Evolutionary conservation across 2,113 vertebrate genomes (phyloP).

Genomic region (Pholis gunnellus): DNA sequence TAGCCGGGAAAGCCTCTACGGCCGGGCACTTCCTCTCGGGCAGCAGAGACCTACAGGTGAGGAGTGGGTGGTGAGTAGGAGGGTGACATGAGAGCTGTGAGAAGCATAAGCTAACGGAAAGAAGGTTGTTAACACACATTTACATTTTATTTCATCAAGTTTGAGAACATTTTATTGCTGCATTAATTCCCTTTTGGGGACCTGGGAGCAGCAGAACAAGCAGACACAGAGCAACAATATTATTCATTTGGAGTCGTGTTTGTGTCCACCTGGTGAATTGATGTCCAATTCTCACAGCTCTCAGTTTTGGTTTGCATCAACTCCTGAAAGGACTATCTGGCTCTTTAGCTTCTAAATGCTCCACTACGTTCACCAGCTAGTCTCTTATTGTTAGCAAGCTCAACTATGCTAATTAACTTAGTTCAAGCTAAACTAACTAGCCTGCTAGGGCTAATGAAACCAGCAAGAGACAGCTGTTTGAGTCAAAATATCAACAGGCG

Average conservation of each 20-base stretch:
- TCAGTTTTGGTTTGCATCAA: neutral
- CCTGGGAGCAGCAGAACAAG: neutral
- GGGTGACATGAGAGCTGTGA: neutral
- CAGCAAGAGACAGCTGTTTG: neutral
- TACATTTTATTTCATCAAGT: neutral
- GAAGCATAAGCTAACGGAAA: neutral
- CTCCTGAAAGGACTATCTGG: neutral
- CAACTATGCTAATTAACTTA: neutral
- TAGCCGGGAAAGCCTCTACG: constrained; percentile 83
- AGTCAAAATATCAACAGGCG: neutral
- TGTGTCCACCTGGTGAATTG: neutral
- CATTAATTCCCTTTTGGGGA: neutral
- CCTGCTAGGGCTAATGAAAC: neutral
- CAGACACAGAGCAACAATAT: neutral
- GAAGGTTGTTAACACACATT: neutral
- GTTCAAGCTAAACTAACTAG: neutral
- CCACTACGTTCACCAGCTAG: neutral
- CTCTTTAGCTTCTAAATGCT: neutral
- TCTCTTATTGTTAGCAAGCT: neutral
- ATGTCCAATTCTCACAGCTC: neutral
- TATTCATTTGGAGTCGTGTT: neutral
- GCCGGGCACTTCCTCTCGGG: constrained; percentile 82
- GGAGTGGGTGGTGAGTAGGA: neutral
- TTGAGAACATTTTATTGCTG: neutral
- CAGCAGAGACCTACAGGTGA: constrained; percentile 78